Conservation (phyloP, 2,113 vertebrate species). For the Acanthisitta chloris region DNA sequence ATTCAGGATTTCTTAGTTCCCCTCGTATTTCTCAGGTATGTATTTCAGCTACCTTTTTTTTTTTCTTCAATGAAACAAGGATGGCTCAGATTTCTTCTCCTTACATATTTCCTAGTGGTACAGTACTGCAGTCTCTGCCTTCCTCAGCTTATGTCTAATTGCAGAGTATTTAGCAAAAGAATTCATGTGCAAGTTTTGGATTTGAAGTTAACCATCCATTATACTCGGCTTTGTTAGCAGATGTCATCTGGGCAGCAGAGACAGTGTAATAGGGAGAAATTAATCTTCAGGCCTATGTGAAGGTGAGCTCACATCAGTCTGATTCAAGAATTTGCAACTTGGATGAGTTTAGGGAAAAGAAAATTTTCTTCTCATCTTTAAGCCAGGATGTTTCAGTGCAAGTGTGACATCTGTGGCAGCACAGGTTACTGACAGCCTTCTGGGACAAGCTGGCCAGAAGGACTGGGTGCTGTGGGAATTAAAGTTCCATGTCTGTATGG, state of each 20-base stretch:
- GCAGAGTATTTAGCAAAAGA: conserved; percentile 17
- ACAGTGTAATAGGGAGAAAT: background rate
- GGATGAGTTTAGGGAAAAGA: background rate
- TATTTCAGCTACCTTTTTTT: background rate
- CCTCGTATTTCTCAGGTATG: background rate
- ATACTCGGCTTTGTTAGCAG: background rate
- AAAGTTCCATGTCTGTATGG: background rate
- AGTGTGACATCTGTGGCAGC: background rate
- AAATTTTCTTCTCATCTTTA: background rate
- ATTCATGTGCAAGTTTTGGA: background rate
- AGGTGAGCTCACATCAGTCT: background rate
- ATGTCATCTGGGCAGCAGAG: background rate
- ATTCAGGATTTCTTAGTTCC: background rate
- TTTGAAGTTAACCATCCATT: conserved; percentile 1
- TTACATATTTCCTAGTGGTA: background rate
- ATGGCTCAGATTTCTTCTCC: background rate
- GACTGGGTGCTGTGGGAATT: background rate
- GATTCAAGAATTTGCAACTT: background rate
- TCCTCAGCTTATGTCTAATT: conserved; percentile 31
- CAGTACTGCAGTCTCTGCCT: background rate
- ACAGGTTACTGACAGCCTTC: background rate
- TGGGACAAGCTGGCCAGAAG: background rate
- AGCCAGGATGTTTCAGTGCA: background rate
- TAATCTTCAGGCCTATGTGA: background rate
- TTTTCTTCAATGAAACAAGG: background rate